Conservation (phyloP, 1,140 invertebrate species). For the Xylocopa sonorina region DNA sequence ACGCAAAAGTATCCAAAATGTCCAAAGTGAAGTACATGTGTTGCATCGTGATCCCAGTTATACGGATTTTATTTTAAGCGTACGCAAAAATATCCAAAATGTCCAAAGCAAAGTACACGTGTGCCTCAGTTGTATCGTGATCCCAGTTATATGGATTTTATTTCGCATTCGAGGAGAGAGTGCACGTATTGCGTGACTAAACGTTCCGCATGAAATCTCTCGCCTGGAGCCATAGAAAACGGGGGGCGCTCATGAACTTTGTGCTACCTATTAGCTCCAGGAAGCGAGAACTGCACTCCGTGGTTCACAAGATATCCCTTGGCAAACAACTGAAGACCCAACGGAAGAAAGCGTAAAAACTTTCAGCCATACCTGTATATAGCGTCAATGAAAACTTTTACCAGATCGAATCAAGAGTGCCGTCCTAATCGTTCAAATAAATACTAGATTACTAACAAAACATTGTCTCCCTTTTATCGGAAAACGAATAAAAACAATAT, state of each 20-base stretch:
- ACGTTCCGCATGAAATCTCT: neutral
- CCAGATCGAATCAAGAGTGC: too few species aligned
- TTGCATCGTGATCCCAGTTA: neutral
- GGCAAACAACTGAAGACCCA: neutral
- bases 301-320: neutral
- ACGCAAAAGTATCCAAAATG: too few species aligned
- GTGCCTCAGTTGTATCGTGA: neutral
- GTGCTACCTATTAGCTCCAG: neutral
- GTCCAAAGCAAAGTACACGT: neutral
- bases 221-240: neutral
- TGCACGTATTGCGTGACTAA: slow-evolving; percentile 3
- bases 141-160: neutral
- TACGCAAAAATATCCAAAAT: too few species aligned
- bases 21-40: neutral
- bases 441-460: too few species aligned
- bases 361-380: neutral
- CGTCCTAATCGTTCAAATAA: too few species aligned
- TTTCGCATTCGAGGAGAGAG: too few species aligned
- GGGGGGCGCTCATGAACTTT: neutral
- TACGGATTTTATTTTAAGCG: neutral
- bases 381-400: too few species aligned
- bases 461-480: too few species aligned
- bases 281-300: neutral
- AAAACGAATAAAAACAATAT: neutral
- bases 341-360: neutral